These are phyloP conservation scores for Torymus aiolomorphi DNA, from an alignment of 2,888 invertebrate genomes.

Conservation along the genomic window DNA sequence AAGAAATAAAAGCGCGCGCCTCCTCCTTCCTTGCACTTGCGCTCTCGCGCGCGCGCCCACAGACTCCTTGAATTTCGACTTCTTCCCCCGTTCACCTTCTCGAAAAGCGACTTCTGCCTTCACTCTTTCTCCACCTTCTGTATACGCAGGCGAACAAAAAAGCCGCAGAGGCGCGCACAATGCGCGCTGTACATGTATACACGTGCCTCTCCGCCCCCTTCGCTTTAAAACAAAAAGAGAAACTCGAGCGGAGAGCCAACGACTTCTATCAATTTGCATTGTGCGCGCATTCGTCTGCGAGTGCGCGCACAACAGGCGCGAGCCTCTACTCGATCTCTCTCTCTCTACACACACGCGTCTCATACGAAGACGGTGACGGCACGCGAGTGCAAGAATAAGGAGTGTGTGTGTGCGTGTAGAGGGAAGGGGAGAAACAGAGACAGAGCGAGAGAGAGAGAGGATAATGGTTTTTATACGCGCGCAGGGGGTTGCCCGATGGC, in stretches of 20 bases:
- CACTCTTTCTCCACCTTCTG: no score
- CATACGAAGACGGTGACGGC: no score
- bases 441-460: conserved; percentile 1
- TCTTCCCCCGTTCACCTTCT: conserved; percentile 17
- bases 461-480: conserved; percentile 24
- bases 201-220: neutral
- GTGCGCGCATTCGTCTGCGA: neutral
- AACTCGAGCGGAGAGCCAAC: conserved; percentile 26
- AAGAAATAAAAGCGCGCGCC: conserved; percentile 36
- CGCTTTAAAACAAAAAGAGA: conserved; percentile 20
- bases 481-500: conserved; percentile 1
- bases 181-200: no score
- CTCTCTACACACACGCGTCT: neutral
- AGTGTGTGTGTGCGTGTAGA: neutral
- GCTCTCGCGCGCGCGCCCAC: neutral
- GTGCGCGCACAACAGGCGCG: neutral
- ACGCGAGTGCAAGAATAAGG: no score
- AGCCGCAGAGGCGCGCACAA: no score
- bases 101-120: conserved; percentile 11
- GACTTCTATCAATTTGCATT: conserved; percentile 51
- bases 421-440: neutral
- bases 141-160: no score
- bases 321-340: conserved; percentile 11
- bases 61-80: neutral
- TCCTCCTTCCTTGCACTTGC: conserved; percentile 44